Conservation (phyloP, 2,888 invertebrate genomes). For the Archaeoteleia sp. region DNA sequence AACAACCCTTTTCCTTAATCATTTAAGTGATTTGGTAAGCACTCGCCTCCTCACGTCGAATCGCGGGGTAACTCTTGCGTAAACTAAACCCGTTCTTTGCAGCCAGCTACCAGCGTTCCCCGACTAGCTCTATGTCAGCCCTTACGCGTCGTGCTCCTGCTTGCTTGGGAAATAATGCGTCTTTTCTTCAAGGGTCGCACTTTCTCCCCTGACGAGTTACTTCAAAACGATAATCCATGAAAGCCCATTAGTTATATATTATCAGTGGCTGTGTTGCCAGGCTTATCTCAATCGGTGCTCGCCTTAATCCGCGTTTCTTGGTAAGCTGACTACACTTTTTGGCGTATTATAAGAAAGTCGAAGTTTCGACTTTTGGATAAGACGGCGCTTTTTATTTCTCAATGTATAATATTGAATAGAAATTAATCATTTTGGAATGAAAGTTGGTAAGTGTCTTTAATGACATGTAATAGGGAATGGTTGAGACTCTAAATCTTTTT, state of each 20-base stretch:
- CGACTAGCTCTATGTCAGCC: conserved; percentile 57
- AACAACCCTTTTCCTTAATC: conserved; percentile 75
- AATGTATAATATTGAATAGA: too few relatives aligned
- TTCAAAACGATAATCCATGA: conserved; percentile 54
- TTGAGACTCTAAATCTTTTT: too few relatives aligned
- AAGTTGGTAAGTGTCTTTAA: too few relatives aligned
- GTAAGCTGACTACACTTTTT: too few relatives aligned
- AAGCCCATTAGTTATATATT: conserved; percentile 56
- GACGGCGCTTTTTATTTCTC: too few relatives aligned
- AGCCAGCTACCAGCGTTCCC: conserved; percentile 45
- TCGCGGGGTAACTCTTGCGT: conserved; percentile 66
- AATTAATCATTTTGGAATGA: too few relatives aligned
- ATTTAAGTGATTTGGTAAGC: conserved; percentile 74
- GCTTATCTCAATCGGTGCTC: conserved; percentile 9
- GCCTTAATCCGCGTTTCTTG: neutral
- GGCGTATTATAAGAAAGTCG: too few relatives aligned
- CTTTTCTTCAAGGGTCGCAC: conserved; percentile 50
- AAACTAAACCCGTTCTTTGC: conserved; percentile 65
- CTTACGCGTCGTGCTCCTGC: conserved; percentile 62
- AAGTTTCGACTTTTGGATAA: too few relatives aligned
- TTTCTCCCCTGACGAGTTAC: conserved; percentile 32
- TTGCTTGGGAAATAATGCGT: conserved; percentile 59
- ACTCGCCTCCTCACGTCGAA: conserved; percentile 65
- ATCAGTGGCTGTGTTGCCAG: conserved; percentile 44
- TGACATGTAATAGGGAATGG: too few relatives aligned